phyloP scores from a whole-genome alignment of 2,888 invertebrate species.

The Mesorhabditis spiculigera region DNA sequence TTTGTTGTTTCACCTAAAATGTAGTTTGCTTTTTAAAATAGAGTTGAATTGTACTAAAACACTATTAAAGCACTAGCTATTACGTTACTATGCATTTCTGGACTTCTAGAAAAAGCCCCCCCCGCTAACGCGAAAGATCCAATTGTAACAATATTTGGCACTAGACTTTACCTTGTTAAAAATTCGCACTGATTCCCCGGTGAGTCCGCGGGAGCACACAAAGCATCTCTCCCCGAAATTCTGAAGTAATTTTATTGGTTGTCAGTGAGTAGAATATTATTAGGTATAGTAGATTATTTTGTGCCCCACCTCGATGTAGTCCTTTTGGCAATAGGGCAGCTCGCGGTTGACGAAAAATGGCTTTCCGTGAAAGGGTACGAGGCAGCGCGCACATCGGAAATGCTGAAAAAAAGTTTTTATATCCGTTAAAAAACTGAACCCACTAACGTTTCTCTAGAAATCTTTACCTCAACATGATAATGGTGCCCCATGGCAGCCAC shows the following conservation, averaged over 20 bases:
- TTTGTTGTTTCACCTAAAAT: no score
- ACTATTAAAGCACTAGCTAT: no score
- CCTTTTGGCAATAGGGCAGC: conserved; percentile 72
- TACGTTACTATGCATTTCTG: no score
- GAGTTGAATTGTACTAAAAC: no score
- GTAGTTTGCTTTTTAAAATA: no score
- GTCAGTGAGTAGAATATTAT: no score
- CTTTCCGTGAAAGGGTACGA: conserved; percentile 84
- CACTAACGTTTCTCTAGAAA: not conserved
- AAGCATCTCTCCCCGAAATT: conserved; percentile 28
- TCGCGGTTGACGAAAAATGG: conserved; percentile 78
- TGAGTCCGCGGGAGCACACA: conserved; percentile 20
- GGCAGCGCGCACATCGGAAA: conserved; percentile 94
- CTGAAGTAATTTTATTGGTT: no score
- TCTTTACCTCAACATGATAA: conserved; percentile 29
- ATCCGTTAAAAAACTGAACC: not conserved
- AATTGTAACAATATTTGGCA: no score
- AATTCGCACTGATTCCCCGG: conserved; percentile 25
- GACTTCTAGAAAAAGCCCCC: no score
- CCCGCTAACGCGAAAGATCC: no score
- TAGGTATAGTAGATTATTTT: no score
- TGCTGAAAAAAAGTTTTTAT: conserved; percentile 66
- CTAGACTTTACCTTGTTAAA: conserved; percentile 26
- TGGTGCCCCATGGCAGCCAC: conserved; percentile 26
- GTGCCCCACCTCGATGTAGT: conserved; percentile 70